Conservation (phyloP, 2,113 vertebrate species). For the Verasper variegatus region DNA sequence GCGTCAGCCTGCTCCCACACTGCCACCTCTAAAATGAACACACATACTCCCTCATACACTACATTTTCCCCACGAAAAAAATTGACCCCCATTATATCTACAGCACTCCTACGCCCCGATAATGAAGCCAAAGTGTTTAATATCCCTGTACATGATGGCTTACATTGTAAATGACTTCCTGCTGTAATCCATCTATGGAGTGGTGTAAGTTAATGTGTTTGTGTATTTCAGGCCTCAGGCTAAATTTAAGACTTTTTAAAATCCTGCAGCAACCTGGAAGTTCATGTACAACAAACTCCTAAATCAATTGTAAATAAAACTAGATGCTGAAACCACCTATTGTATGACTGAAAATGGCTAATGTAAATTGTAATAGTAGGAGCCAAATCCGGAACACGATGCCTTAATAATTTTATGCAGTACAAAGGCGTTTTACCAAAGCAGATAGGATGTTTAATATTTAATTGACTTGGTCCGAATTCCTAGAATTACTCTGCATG, state of each 20-base stretch:
- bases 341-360: not conserved
- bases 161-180: not conserved
- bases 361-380: not conserved
- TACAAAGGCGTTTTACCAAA: not conserved
- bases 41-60: conserved; percentile 44
- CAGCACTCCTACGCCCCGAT: conserved; percentile 22
- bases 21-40: conserved; percentile 58
- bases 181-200: not conserved
- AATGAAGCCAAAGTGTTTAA: conserved; percentile 44
- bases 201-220: not conserved
- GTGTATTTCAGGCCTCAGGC: not conserved
- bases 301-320: conserved; percentile 10
- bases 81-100: conserved; percentile 56
- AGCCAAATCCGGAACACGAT: not conserved
- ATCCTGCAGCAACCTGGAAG: not conserved
- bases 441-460: not conserved
- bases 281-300: not conserved
- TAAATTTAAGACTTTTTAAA: not conserved
- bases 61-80: conserved; percentile 41
- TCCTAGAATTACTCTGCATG: too few relatives aligned
- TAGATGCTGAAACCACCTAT: not conserved
- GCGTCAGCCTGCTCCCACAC: conserved; percentile 57
- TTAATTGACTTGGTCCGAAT: not conserved
- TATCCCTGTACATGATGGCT: conserved; percentile 38
- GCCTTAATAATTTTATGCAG: not conserved